Conservation (phyloP, 1,140 invertebrate genomes). For the Agrypnia vestita region DNA sequence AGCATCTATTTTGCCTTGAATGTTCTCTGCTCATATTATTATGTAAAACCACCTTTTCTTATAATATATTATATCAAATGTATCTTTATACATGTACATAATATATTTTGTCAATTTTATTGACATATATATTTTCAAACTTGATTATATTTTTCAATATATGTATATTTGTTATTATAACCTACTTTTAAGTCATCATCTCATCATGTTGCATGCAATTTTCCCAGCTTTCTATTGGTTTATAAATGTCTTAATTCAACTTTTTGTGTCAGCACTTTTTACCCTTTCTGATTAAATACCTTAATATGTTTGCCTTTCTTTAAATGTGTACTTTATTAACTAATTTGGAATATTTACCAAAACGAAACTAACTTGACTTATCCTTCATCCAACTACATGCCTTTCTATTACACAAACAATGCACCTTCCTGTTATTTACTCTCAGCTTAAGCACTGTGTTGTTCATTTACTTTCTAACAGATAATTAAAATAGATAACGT, state of each 20-base stretch:
- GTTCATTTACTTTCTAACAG: neutral
- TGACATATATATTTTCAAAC: neutral
- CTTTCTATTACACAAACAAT: no score
- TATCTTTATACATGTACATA: constrained; percentile 41
- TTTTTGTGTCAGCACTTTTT: constrained; percentile 30
- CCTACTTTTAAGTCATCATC: constrained; percentile 51
- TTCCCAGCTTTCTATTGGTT: constrained; percentile 59
- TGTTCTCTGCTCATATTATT: constrained; percentile 45
- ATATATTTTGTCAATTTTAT: neutral
- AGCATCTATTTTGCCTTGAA: constrained; percentile 61
- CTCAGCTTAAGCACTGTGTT: no score
- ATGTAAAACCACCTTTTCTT: constrained; percentile 31
- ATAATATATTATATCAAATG: constrained; percentile 39
- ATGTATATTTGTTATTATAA: constrained; percentile 25
- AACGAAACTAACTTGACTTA: no score
- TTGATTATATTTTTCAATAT: constrained; percentile 6
- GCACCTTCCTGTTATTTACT: no score
- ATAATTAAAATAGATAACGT: neutral
- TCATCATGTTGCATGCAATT: constrained; percentile 54
- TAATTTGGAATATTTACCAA: no score
- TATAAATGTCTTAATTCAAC: constrained; percentile 22
- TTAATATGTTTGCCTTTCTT: no score
- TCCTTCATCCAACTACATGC: no score
- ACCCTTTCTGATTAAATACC: neutral
- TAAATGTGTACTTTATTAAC: no score